Evolutionary conservation across 2,888 invertebrate genomes (phyloP).

Genomic region (Stenichneumon culpator): DNA sequence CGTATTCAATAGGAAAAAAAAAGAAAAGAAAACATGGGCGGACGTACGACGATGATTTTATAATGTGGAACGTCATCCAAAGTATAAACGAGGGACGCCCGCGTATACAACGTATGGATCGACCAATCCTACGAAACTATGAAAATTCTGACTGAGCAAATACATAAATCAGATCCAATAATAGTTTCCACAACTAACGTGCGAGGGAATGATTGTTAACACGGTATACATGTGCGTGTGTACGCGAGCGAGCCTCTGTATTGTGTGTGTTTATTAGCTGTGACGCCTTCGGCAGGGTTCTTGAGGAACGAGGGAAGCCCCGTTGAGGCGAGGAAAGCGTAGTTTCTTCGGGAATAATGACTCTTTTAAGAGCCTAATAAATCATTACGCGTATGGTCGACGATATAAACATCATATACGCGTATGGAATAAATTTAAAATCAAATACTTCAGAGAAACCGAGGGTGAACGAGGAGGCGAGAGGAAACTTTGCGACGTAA

Average conservation of each 20-base stretch:
- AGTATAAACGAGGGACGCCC: slow-evolving; percentile 26
- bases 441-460: slow-evolving; percentile 31
- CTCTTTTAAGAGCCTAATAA: slow-evolving; percentile 51
- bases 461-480: slow-evolving; percentile 21
- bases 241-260: background rate
- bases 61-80: slow-evolving; percentile 26
- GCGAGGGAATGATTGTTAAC: slow-evolving; percentile 10
- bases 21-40: background rate
- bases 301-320: slow-evolving; percentile 15
- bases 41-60: slow-evolving; percentile 23
- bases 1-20: no score
- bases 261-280: slow-evolving; percentile 26
- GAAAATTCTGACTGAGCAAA: slow-evolving; percentile 72
- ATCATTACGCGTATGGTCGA: slow-evolving; percentile 22
- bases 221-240: background rate
- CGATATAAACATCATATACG: slow-evolving; percentile 26
- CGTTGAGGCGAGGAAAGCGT: slow-evolving; percentile 26
- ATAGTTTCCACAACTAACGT: slow-evolving; percentile 69
- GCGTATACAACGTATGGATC: slow-evolving; percentile 21
- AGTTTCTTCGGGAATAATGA: slow-evolving; percentile 40
- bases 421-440: slow-evolving; percentile 37
- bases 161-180: slow-evolving; percentile 76
- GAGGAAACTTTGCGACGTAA: slow-evolving; percentile 14
- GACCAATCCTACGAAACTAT: slow-evolving; percentile 62
- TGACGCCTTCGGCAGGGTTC: slow-evolving; percentile 37